Conservation (phyloP, 2,113 vertebrate species). For the Megalops atlanticus region DNA sequence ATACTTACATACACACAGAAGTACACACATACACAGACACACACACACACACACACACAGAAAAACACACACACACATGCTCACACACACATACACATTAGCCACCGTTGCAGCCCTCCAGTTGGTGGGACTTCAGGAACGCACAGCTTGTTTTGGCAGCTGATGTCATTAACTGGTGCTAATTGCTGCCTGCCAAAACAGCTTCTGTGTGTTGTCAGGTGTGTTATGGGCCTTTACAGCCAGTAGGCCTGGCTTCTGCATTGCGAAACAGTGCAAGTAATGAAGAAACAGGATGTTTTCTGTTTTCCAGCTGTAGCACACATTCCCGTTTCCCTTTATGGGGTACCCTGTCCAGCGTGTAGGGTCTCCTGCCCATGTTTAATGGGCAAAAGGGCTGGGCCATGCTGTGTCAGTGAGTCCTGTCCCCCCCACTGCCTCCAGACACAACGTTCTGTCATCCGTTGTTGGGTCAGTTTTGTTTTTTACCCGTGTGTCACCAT, state of each 20-base stretch:
- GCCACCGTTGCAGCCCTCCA: not conserved
- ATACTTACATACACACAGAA: too few relatives aligned
- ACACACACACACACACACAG: not conserved
- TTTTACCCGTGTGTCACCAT: not conserved
- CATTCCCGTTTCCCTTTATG: not conserved
- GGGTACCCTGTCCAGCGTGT: not conserved
- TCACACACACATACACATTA: not conserved
- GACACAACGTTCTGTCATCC: not conserved
- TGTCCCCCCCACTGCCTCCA: not conserved
- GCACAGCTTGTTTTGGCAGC: not conserved
- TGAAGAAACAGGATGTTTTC: not conserved
- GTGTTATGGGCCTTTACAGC: not conserved
- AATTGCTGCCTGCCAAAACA: not conserved
- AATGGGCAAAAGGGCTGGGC: not conserved
- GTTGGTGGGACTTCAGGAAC: slow-evolving; percentile 7
- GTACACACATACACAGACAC: too few relatives aligned
- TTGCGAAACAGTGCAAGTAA: not conserved
- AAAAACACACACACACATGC: not conserved
- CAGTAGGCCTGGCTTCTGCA: not conserved
- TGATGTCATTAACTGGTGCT: slow-evolving; percentile 15
- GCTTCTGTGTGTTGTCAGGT: not conserved
- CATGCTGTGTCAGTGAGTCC: too few relatives aligned
- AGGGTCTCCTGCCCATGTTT: not conserved
- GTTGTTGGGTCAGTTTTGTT: not conserved
- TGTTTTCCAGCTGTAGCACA: not conserved